A percentile compares a stretch with the other conserved stretches of the same genome.
Evolutionary conservation across 2,888 invertebrate species (phyloP).

Genomic region (Achlya flavicornis): DNA sequence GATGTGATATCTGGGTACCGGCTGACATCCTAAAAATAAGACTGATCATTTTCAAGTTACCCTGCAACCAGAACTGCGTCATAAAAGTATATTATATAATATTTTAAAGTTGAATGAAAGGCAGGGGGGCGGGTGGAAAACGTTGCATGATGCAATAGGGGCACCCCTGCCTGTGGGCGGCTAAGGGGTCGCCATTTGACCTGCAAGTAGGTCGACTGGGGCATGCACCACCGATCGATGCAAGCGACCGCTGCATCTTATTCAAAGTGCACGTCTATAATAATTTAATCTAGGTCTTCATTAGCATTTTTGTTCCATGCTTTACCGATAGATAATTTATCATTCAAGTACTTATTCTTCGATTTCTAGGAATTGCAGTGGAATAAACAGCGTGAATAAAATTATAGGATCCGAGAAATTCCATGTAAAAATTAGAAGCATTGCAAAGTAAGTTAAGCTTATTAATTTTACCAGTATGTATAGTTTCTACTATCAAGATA

Average conservation of each 20-base stretch:
- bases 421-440: too few relatives aligned
- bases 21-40: too few relatives aligned
- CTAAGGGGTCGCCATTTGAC: slow-evolving; percentile 50
- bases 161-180: slow-evolving; percentile 18
- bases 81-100: neutral
- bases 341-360: too few relatives aligned
- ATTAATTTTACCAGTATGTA: too few relatives aligned
- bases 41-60: neutral
- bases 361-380: too few relatives aligned
- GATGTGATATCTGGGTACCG: too few relatives aligned
- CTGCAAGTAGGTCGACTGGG: slow-evolving; percentile 69
- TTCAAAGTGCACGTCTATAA: slow-evolving; percentile 18
- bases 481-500: too few relatives aligned
- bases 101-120: neutral
- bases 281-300: neutral
- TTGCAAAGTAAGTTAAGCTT: too few relatives aligned
- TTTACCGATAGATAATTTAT: too few relatives aligned
- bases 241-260: slow-evolving; percentile 53
- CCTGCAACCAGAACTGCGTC: neutral
- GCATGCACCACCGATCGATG: slow-evolving; percentile 63
- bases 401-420: too few relatives aligned
- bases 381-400: too few relatives aligned
- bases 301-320: neutral
- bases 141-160: neutral
- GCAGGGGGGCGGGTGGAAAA: neutral